Conservation (phyloP, 2,113 vertebrate genomes). For the Halichoerus grypus region DNA sequence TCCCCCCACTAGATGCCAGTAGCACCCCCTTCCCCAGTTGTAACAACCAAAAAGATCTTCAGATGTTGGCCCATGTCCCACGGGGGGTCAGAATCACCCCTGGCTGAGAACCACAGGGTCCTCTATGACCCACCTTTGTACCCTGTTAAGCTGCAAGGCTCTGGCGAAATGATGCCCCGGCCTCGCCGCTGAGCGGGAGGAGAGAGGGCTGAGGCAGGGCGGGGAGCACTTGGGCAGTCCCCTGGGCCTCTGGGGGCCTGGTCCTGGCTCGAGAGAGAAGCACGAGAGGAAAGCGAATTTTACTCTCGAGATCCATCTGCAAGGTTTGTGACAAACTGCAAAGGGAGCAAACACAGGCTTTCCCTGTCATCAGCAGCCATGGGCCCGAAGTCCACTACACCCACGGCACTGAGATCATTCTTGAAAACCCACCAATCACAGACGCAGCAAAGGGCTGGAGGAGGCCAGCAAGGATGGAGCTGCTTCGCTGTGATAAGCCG, state of each 20-base stretch:
- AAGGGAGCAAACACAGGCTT: background rate
- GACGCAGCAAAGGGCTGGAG: background rate
- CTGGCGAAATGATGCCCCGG: background rate
- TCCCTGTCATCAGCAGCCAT: background rate
- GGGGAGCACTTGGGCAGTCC: background rate
- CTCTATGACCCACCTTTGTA: background rate
- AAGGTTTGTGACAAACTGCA: background rate
- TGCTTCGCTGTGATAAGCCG: background rate
- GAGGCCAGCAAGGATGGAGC: background rate
- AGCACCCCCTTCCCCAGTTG: background rate
- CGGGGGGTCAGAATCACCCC: background rate
- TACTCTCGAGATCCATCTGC: background rate
- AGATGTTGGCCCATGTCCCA: background rate
- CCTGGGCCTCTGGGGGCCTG: background rate
- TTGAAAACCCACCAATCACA: background rate
- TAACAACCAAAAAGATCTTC: background rate
- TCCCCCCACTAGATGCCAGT: background rate
- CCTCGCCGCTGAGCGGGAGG: background rate
- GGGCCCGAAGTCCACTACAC: background rate
- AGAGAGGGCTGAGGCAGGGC: background rate
- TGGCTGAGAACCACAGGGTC: background rate
- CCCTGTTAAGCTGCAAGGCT: background rate
- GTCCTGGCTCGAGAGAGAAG: background rate
- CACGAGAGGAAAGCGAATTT: background rate
- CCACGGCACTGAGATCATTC: conserved; percentile 22